phyloP scores from a whole-genome alignment of 2,888 invertebrate genomes.

The Frankliniella fusca region DNA sequence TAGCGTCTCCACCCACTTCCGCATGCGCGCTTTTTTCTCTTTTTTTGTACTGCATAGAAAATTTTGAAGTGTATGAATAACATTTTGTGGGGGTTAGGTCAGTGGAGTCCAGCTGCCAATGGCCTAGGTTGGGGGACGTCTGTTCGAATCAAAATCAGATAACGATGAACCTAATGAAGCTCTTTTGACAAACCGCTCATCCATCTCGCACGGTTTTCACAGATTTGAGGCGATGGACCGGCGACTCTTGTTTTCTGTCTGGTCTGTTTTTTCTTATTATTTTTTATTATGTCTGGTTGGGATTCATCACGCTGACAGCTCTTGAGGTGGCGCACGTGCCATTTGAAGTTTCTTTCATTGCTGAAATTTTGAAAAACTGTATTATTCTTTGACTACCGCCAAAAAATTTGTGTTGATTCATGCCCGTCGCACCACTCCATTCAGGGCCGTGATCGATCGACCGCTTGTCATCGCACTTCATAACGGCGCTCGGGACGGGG shows the following conservation, averaged over 20 bases:
- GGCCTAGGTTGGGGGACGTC: background rate
- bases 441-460: background rate
- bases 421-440: background rate
- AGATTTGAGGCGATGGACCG: background rate
- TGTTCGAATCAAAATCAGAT: background rate
- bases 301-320: background rate
- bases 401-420: background rate
- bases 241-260: no score
- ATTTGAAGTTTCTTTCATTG: no score
- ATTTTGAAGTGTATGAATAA: background rate
- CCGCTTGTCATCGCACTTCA: background rate
- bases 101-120: background rate
- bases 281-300: background rate
- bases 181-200: constrained; percentile 8
- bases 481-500: background rate
- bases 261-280: no score
- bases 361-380: no score
- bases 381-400: no score
- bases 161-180: constrained; percentile 8
- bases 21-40: background rate
- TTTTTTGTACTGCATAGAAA: background rate
- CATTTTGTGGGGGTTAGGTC: background rate
- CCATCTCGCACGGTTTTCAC: background rate
- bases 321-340: background rate
- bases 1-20: background rate